Evolutionary conservation across 35 echinoderm and acorn worm genomes (phyloP).

Genomic region (Apostichopus californicus): DNA sequence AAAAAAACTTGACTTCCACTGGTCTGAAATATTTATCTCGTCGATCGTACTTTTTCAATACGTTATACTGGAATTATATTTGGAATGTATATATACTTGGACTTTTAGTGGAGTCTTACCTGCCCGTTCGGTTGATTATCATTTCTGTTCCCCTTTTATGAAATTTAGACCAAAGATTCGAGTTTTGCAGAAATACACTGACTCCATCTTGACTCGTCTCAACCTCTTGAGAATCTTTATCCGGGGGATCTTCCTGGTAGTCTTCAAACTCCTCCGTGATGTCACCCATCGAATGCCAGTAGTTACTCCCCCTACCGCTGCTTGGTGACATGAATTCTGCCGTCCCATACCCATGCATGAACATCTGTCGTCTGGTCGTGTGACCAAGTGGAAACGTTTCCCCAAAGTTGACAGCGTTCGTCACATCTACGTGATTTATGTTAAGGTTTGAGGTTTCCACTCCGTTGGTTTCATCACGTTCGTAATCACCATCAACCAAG

Average conservation of each 20-base stretch:
- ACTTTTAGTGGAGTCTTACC: constrained; percentile 20
- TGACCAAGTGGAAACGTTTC: not conserved
- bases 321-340: too few relatives aligned
- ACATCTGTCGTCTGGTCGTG: not conserved
- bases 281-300: not conserved
- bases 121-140: constrained; percentile 76
- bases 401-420: too few relatives aligned
- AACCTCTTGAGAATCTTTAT: not conserved
- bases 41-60: not conserved
- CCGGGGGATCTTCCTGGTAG: not conserved
- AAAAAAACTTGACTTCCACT: not conserved
- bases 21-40: not conserved
- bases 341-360: too few relatives aligned
- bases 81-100: not conserved
- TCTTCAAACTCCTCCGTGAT: constrained; percentile 10
- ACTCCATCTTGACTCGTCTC: constrained; percentile 48
- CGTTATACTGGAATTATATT: not conserved
- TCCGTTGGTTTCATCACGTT: not conserved
- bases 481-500: not conserved
- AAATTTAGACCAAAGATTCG: constrained; percentile 64
- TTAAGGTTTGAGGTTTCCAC: not conserved
- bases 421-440: not conserved
- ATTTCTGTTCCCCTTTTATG: constrained; percentile 74
- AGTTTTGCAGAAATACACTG: constrained; percentile 46
- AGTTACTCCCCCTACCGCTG: too few relatives aligned